Conservation (phyloP, 2,797 vertebrate genomes). For the Botia kubotai region DNA sequence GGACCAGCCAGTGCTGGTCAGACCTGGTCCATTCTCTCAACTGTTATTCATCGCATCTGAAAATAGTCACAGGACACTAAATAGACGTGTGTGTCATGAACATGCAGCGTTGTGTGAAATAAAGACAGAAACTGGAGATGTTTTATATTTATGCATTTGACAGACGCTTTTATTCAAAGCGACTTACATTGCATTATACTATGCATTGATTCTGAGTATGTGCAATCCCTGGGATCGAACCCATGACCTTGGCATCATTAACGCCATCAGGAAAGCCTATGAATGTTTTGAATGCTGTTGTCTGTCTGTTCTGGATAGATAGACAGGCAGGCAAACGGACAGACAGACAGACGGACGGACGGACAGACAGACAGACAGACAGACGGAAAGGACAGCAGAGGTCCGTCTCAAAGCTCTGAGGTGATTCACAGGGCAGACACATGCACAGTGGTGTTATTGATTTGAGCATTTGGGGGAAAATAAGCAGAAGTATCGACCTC, state of each 20-base stretch:
- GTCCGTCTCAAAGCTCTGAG: background rate
- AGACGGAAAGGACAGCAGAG: constrained; percentile 5
- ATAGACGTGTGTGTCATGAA: constrained; percentile 29
- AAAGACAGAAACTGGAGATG: constrained; percentile 24
- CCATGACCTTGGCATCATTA: no score
- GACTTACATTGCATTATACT: no score
- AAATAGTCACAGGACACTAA: constrained; percentile 41
- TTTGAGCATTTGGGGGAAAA: constrained; percentile 38
- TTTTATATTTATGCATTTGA: no score
- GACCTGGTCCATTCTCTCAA: constrained; percentile 21
- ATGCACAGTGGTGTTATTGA: constrained; percentile 21
- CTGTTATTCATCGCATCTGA: constrained; percentile 34
- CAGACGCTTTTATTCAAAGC: no score
- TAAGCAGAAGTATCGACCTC: constrained; percentile 35
- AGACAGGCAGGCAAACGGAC: background rate
- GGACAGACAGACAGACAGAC: background rate
- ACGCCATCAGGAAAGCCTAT: no score
- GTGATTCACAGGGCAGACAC: constrained; percentile 18
- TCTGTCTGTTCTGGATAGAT: constrained; percentile 5
- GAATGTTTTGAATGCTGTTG: constrained; percentile 17
- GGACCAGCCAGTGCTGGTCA: background rate
- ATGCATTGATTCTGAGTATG: no score
- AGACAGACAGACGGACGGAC: background rate
- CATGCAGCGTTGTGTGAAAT: constrained; percentile 45
- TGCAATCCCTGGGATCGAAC: no score